Evolutionary conservation across 2,113 vertebrate species (phyloP).

Genomic region (Columbina picui): DNA sequence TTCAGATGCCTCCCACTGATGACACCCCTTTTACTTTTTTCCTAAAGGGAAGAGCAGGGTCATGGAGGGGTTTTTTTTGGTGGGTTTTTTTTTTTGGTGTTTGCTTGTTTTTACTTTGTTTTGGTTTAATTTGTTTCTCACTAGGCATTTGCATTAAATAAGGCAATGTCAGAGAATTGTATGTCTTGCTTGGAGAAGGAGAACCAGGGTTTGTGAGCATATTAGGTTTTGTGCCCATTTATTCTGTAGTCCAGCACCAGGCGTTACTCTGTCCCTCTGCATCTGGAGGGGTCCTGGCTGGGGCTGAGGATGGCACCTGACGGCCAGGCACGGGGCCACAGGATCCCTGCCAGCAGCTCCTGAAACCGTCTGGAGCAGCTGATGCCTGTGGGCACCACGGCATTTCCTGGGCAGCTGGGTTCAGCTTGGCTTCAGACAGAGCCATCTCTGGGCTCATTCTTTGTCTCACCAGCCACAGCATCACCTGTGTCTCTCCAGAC

Average conservation of each 20-base stretch:
- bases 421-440: neutral
- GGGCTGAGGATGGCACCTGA: neutral
- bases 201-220: neutral
- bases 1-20: fast-evolving
- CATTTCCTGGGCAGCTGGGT: neutral
- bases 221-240: neutral
- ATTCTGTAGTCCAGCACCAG: neutral
- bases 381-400: neutral
- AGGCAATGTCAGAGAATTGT: neutral
- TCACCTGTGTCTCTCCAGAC: neutral
- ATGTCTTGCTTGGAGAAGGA: neutral
- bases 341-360: neutral
- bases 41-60: neutral
- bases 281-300: neutral
- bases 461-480: neutral
- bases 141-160: neutral
- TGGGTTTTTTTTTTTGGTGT: neutral
- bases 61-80: fast-evolving
- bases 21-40: neutral
- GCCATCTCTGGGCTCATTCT: neutral
- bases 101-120: neutral
- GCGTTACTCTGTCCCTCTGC: neutral
- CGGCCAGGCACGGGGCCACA: neutral
- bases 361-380: neutral
- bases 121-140: neutral